Base-by-base conservation (phyloP, 2,797 vertebrate genomes). In the Acrossocheilus wenchowensis region DNA sequence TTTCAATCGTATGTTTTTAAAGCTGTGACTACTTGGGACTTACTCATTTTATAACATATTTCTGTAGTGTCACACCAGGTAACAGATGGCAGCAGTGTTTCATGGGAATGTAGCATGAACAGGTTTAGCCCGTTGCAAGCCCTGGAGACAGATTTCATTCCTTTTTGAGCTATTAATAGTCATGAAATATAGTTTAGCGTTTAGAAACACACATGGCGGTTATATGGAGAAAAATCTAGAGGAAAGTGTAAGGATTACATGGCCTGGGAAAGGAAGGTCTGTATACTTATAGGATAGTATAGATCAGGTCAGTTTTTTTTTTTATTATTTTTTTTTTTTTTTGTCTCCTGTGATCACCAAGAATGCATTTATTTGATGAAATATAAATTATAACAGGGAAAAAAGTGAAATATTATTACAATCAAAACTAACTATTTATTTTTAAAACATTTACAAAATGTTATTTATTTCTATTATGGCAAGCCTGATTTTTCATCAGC, bases 161-260 rank as follows among this genome's bases (percentile, higher is more conserved):
- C 19, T 78, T 85, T 79, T 85, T 1, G 19, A 45, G 50, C 66
- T 85, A 79, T 79, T 71, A 57, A 85, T 85, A 79, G 75, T 39
- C 7, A 41, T 60, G 48, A 23, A 78, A 78, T 78, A 7, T 71
- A 71, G 34, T 52, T n/a, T 77, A 66, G 45, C 19, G 23, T 60
- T 78, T 39, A 69, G 74, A 85, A 36, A 39, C 3, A 30, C 21
- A 43, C 8, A 4, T 9, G 5, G 14, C 34, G 43, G 81, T 82
- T 23, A 54, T 30, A 6, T 69, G 9, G 50, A 45, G 64, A 79
- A 45, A 60, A 43, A 60, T 17, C 2, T n/a, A 23, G 21, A 69
- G n/a, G 64, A 78, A 12, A 8, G 74, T 26, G 6, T 78, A 78
- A 12, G 3, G 26, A 71, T 78, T 50, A n/a, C 39, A 19, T 36